phyloP scores from a whole-genome alignment of 2,888 invertebrate genomes.

The Conomelus anceps region DNA sequence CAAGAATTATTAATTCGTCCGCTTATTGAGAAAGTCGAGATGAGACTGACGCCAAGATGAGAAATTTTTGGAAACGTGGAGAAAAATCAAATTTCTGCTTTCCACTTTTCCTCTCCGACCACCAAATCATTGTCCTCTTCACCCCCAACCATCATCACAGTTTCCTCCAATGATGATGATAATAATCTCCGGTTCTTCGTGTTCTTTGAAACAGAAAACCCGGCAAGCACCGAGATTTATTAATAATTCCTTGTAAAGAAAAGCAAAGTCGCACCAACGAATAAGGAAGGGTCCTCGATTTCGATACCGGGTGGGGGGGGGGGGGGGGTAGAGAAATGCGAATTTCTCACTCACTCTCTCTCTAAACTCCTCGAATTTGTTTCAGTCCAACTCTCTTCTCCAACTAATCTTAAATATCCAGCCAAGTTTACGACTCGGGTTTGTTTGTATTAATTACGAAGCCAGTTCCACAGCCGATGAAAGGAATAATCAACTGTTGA shows the following conservation, averaged over 20 bases:
- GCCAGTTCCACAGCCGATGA: not conserved
- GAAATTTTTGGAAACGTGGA: not conserved
- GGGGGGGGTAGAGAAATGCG: not conserved
- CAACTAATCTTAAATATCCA: not conserved
- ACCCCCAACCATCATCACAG: not conserved
- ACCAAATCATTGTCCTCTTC: not conserved
- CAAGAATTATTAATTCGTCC: not conserved
- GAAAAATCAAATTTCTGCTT: not conserved
- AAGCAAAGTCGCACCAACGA: not conserved
- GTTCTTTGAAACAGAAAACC: constrained; percentile 1
- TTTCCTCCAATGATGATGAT: not conserved
- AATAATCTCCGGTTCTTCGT: not conserved
- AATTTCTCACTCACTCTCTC: not conserved
- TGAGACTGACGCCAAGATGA: not conserved
- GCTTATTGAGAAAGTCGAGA: not conserved
- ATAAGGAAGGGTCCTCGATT: not conserved
- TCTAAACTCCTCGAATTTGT: not conserved
- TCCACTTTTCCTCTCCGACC: not conserved
- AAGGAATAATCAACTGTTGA: not conserved
- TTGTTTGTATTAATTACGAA: not conserved
- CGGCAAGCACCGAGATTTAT: constrained; percentile 1
- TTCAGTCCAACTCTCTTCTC: not conserved
- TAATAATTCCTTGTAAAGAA: constrained; percentile 6
- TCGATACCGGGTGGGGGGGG: not conserved
- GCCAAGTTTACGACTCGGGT: not conserved